Base-by-base conservation (phyloP, 2,888 invertebrate species). In the Ptychoptera albimana region DNA sequence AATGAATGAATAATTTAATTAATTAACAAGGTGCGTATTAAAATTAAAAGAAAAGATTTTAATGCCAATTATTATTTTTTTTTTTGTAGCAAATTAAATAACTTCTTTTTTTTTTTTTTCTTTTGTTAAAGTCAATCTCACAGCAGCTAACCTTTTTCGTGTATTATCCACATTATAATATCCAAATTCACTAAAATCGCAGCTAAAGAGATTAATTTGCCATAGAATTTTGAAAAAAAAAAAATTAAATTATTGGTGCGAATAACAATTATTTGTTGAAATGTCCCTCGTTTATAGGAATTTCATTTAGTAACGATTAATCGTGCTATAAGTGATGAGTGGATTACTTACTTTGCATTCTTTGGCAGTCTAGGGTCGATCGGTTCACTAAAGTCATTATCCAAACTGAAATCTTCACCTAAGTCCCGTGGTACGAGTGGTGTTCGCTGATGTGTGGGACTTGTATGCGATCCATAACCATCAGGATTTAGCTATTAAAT, bases 391-490 rank as follows among this genome's bases (percentile, higher is more conserved):
- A 64, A 64, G 49, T 64, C 64, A 52, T 60, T 61, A 55, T 69
- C 67, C 57, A 75, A 75, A 57, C 76, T 76, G 50, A 73, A 77
- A 58, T 79, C 78, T 58, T 78, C 77, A 56, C 75, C 72, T 57
- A 77, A 70, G 55, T 81, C 80, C 59, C 78, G 77, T 40, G 77
- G 73, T 69, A 84, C 82, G 67, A 83, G 70, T 51, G 85, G 84
- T 57, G 83, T 82, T 57, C 79, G 74, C 64, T 75, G 75, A 55
- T 70, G 70, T 42, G 79, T 78, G 46, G 87, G 87, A 62, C 86
- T 86, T 50, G 85, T 86, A 66, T 87, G 87, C 42, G 82, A 82
- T 40, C 82, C 80, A 66, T 84, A 87, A 55, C 86, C 86, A 70
- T 86, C 87, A 55, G 85, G 78, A 71, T 87, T 85, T 65, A 86